These are phyloP conservation scores for Ciconia maguari DNA, from an alignment of 2,113 vertebrate genomes.

Conservation along the genomic window DNA sequence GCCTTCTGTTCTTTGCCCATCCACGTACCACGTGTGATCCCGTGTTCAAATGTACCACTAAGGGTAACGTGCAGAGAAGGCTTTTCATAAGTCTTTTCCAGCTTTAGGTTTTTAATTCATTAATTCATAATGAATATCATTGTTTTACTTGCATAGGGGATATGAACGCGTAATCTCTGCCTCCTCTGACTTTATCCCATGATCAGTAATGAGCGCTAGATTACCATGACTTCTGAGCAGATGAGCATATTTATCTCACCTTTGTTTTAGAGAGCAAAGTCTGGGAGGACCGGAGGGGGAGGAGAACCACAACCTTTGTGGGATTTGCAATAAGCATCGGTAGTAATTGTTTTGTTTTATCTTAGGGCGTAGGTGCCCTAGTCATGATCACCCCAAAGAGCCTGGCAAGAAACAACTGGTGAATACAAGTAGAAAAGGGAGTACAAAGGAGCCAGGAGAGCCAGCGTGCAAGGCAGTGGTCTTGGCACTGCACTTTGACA, in stretches of 20 bases:
- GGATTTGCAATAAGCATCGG: not conserved
- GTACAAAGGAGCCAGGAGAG: constrained; percentile 39
- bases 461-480: not conserved
- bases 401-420: constrained; percentile 44
- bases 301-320: constrained; percentile 26
- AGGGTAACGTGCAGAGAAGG: not conserved
- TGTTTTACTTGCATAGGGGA: not conserved
- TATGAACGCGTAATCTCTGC: not conserved
- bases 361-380: constrained; percentile 35
- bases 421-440: constrained; percentile 21
- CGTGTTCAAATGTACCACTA: not conserved
- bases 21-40: not conserved
- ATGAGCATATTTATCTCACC: not conserved
- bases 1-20: constrained; percentile 29
- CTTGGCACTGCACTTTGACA: constrained; percentile 43
- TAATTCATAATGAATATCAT: not conserved
- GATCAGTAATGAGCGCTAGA: not conserved
- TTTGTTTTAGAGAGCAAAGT: constrained; percentile 18
- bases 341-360: constrained; percentile 49
- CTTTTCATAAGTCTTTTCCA: not conserved
- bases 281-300: not conserved
- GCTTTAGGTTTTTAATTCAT: not conserved
- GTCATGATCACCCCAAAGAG: constrained; percentile 12
- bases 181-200: not conserved
- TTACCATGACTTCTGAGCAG: not conserved